Conservation (phyloP, 2,797 vertebrate species). For the Xerus rutilus region DNA sequence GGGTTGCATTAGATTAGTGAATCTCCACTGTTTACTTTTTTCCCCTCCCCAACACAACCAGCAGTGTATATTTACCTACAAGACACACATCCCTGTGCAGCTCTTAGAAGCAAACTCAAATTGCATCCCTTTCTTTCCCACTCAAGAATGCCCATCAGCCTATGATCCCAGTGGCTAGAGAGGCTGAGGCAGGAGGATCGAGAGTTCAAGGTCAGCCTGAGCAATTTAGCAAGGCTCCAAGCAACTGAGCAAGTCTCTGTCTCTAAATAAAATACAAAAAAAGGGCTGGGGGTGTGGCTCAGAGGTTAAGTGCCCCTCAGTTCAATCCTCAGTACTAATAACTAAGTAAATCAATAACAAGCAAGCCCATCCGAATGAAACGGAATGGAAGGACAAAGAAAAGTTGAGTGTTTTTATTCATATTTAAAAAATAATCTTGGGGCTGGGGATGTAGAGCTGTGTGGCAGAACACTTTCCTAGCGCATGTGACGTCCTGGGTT, state of each 20-base stretch:
- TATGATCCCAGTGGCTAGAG: too few species aligned
- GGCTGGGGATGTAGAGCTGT: neutral
- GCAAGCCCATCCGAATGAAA: neutral
- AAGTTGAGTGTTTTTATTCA: neutral
- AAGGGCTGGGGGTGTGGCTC: too few species aligned
- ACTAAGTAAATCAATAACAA: too few species aligned
- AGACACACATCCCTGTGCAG: neutral
- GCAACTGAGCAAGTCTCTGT: too few species aligned
- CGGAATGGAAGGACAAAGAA: neutral
- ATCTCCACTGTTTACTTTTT: neutral
- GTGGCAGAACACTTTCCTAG: neutral
- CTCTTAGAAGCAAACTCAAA: neutral
- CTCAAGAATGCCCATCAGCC: neutral
- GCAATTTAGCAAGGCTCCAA: too few species aligned
- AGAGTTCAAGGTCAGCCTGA: too few species aligned
- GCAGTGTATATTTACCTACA: neutral
- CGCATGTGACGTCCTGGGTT: too few species aligned
- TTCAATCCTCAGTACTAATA: too few species aligned
- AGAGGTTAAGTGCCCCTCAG: too few species aligned
- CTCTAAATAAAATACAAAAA: too few species aligned
- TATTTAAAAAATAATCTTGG: neutral
- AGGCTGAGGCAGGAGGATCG: too few species aligned
- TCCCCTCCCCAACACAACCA: neutral
- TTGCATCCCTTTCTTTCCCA: neutral
- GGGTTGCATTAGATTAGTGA: constrained; percentile 51